Evolutionary conservation across 2,113 vertebrate species (phyloP).

Genomic region (Oplegnathus fasciatus): DNA sequence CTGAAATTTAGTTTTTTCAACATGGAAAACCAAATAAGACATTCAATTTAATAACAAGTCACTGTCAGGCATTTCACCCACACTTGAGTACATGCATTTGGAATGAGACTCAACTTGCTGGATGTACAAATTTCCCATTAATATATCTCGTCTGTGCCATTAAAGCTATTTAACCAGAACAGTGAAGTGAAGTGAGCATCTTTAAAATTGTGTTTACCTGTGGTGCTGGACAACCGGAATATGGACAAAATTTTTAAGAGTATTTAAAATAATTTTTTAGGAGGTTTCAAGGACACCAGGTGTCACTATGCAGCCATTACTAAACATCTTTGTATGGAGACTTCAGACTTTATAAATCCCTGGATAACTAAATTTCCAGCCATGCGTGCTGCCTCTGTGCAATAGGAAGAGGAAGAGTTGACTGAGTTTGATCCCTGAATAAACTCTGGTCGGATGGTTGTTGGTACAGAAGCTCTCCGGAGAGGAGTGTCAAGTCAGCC

Average conservation of each 20-base stretch:
- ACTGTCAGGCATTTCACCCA: neutral
- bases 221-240: neutral
- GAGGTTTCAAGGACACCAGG: neutral
- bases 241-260: neutral
- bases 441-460: neutral
- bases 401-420: neutral
- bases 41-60: neutral
- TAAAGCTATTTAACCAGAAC: constrained; percentile 75
- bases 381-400: neutral
- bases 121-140: neutral
- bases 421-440: constrained; percentile 29
- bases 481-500: neutral
- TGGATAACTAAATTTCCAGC: neutral
- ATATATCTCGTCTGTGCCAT: constrained; percentile 42
- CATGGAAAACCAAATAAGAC: neutral
- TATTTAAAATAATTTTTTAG: too few relatives aligned
- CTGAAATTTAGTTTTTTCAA: neutral
- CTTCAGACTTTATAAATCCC: neutral
- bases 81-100: neutral
- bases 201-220: neutral
- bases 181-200: neutral
- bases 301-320: neutral
- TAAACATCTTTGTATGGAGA: neutral
- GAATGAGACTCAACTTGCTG: neutral
- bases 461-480: constrained; percentile 16